Evolutionary conservation across 2,797 vertebrate genomes (phyloP).

Genomic region (Emys orbicularis): DNA sequence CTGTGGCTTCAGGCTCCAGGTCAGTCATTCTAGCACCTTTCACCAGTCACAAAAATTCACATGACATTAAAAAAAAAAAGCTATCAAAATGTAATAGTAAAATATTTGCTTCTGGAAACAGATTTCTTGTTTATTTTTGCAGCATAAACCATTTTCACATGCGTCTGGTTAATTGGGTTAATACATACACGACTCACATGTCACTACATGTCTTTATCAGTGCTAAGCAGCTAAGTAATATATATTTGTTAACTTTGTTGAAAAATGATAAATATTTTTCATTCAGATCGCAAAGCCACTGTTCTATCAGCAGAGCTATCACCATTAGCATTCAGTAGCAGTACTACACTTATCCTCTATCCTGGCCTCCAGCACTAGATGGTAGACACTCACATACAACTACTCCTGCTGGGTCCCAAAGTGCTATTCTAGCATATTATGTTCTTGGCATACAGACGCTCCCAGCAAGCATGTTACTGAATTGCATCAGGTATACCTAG

Average conservation of each 20-base stretch:
- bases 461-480: conserved; percentile 3
- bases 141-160: neutral
- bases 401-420: neutral
- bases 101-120: neutral
- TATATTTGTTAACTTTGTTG: neutral
- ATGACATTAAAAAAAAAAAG: conserved; percentile 11
- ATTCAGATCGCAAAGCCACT: neutral
- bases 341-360: neutral
- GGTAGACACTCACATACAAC: neutral
- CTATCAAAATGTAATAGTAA: neutral
- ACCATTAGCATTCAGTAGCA: neutral
- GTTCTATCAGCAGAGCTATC: neutral
- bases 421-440: neutral
- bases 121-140: neutral
- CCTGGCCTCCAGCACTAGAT: fast-evolving
- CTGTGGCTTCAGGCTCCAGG: neutral
- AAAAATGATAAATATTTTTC: neutral
- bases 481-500: neutral
- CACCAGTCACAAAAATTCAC: neutral
- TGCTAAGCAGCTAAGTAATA: neutral
- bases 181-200: neutral
- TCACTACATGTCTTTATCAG: neutral
- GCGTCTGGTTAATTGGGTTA: neutral
- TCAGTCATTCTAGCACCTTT: neutral
- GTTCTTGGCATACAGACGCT: neutral